These are phyloP conservation scores for Adelges cooleyi DNA, from an alignment of 1,140 invertebrate genomes.

Conservation along the genomic window DNA sequence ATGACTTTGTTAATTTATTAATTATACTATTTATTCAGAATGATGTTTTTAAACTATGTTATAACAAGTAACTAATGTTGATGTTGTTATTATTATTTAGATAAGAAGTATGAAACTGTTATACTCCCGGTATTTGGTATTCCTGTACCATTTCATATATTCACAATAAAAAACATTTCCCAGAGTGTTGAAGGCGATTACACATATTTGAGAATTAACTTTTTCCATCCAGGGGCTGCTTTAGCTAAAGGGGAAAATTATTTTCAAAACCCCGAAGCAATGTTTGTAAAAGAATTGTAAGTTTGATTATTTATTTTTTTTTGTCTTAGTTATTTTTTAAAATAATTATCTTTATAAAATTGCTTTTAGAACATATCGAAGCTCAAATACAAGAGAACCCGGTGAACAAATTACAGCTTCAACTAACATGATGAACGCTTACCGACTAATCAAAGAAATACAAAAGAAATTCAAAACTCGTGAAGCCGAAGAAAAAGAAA, in stretches of 20 bases:
- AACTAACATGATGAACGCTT: constrained; percentile 90
- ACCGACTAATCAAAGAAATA: constrained; percentile 95
- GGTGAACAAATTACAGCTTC: constrained; percentile 92
- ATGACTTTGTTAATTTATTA: constrained; percentile 32
- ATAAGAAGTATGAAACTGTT: constrained; percentile 94
- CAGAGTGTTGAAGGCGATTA: constrained; percentile 98
- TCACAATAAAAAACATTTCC: constrained; percentile 97
- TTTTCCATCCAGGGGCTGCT: constrained; percentile 94
- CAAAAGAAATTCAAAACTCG: constrained; percentile 98
- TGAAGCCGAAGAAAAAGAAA: constrained; percentile 96
- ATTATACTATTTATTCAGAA: no score
- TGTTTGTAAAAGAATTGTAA: constrained; percentile 96
- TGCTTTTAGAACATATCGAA: constrained; percentile 77
- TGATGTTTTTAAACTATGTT: no score
- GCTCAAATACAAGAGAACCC: constrained; percentile 94
- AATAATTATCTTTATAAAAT: not conserved
- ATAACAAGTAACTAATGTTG: not conserved
- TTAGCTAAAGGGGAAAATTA: constrained; percentile 82
- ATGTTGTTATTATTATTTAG: constrained; percentile 44
- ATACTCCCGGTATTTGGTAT: constrained; percentile 93
- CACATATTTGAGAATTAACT: constrained; percentile 96
- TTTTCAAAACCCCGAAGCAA: constrained; percentile 88
- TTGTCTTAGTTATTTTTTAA: constrained; percentile 12
- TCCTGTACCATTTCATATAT: constrained; percentile 95
- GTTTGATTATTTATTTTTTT: constrained; percentile 37